Conservation (phyloP, 2,113 vertebrate species). For the Urocitellus parryii region DNA sequence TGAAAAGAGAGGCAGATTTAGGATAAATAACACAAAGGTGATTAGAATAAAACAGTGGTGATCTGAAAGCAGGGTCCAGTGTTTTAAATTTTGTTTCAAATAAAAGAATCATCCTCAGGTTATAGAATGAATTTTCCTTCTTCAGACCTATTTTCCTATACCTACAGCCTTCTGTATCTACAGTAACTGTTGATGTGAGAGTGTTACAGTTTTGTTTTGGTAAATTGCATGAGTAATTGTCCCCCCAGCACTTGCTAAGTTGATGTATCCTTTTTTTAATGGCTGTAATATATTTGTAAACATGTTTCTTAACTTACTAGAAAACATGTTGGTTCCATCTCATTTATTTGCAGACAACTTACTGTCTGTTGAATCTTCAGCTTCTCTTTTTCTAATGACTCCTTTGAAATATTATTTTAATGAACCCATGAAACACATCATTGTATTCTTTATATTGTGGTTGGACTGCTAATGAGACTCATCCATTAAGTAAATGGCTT, state of each 20-base stretch:
- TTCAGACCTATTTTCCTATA: slow-evolving; percentile 52
- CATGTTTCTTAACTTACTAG: slow-evolving; percentile 90
- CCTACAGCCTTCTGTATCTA: neutral
- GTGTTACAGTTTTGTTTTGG: slow-evolving; percentile 74
- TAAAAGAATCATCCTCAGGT: neutral
- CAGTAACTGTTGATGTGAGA: slow-evolving; percentile 61
- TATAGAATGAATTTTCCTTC: slow-evolving; percentile 16
- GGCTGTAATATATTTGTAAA: slow-evolving; percentile 88
- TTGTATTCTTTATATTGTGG: slow-evolving; percentile 92
- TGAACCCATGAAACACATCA: slow-evolving; percentile 94
- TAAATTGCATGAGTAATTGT: slow-evolving; percentile 80
- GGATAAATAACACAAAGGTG: neutral
- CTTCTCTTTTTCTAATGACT: slow-evolving; percentile 91
- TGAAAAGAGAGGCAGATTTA: neutral
- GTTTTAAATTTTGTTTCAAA: slow-evolving; percentile 60
- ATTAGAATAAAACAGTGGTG: neutral
- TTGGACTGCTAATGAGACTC: slow-evolving; percentile 94
- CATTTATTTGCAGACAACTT: slow-evolving; percentile 94
- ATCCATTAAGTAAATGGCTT: slow-evolving; percentile 98
- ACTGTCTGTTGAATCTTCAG: slow-evolving; percentile 91
- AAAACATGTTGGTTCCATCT: slow-evolving; percentile 92
- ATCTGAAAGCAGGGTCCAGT: slow-evolving; percentile 26
- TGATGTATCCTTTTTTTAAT: slow-evolving; percentile 85
- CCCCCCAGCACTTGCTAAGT: slow-evolving; percentile 78
- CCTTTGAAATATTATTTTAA: slow-evolving; percentile 95